Evolutionary conservation across 2,888 invertebrate genomes (phyloP), one percentile per base, ranked within the genome.

Genomic region (Cephalotes varians): DNA sequence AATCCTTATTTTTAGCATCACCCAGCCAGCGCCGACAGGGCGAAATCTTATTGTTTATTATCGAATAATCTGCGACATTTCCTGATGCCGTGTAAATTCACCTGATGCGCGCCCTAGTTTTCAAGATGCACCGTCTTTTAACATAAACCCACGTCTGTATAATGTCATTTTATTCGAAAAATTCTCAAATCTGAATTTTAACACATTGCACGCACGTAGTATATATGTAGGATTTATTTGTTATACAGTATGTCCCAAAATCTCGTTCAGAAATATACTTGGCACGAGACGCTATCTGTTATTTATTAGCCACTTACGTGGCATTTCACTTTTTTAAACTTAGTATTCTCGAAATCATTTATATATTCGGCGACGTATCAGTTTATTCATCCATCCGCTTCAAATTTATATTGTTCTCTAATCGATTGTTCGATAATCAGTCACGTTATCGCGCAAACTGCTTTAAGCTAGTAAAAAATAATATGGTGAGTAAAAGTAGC

Each of bases 1-100:
- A 91, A 90, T 85, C 82, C 88, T 86, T 89, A 94, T 94, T 94
- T 93, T 93, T 94, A 94, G 93, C 90, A 21, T 76, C 67, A 69
- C 86, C 37, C 84, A 88, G 88, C 89, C 88, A 86, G 76, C 82
- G 84, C 86, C 79, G 83, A 82, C 85, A 84, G 81, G 79, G 89
- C 56, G 73, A 44, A 49, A 54, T 82, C 73, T 89, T 91, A 91
- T 91, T 91, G 91, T 92, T 89, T 89, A 87, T 88, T 58, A 81
- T 73, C 60, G 44, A 40, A 58, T 69, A 44, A 79, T 56, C 69
- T 56, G 82, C 69, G 64, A 83, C 82, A 60, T 82, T 40, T 51
- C 58, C 25, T 12, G 18, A 49, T 21, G 69, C 25, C 2, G 15
- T 12, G 21, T 56, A 69, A 37, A 65, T 37, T 51, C n/a, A 37